phyloP scores from a whole-genome alignment of 2,888 invertebrate genomes.

The Coelopa pilipes region DNA sequence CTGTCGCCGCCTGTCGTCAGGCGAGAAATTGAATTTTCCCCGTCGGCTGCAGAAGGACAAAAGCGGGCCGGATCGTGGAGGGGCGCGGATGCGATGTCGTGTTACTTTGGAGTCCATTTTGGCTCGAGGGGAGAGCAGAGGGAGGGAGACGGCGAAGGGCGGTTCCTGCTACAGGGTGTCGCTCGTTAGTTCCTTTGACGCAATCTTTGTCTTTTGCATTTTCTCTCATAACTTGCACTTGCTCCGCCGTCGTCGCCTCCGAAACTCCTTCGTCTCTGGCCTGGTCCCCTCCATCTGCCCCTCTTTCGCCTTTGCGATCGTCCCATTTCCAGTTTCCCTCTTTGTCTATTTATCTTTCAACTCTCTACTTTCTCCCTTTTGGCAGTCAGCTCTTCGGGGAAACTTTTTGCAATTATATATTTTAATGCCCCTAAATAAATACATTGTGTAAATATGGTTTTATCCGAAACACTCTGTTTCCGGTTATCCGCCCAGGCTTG shows the following conservation, averaged over 20 bases:
- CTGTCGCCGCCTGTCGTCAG: slow-evolving; percentile 16
- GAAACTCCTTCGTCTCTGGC: neutral
- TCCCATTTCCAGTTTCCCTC: neutral
- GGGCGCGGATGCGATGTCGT: neutral
- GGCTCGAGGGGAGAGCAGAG: neutral
- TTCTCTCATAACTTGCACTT: neutral
- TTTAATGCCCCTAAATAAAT: neutral
- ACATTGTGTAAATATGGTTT: neutral
- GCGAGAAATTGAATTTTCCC: slow-evolving; percentile 29
- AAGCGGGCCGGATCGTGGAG: neutral
- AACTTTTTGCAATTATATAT: no score
- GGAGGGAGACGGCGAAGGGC: no score
- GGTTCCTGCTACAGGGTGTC: no score
- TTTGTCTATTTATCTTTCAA: neutral
- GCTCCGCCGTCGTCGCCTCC: neutral
- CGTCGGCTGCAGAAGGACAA: slow-evolving; percentile 20
- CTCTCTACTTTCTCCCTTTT: neutral
- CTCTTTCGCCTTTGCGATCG: neutral
- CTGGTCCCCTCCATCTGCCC: no score
- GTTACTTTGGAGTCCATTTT: neutral
- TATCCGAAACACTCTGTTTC: slow-evolving; percentile 20
- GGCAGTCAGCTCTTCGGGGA: no score
- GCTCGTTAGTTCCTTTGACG: no score
- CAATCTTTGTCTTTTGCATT: neutral
- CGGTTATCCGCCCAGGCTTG: slow-evolving; percentile 5